Conservation (phyloP, 2,113 vertebrate genomes). For the Lutjanus erythropterus region DNA sequence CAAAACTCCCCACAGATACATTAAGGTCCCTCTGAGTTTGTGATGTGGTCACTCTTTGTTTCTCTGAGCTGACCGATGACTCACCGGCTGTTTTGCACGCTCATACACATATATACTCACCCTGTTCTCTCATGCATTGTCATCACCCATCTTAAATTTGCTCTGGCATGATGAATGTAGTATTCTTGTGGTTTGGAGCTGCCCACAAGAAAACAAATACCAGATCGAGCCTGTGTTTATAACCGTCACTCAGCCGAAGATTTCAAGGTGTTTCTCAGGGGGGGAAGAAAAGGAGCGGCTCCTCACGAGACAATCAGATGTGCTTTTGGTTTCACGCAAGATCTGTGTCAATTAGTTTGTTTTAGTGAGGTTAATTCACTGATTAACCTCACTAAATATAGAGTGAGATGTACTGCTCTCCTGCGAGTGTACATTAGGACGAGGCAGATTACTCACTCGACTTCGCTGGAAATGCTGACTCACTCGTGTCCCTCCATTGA, state of each 20-base stretch:
- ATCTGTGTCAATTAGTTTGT: constrained; percentile 34
- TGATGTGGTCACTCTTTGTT: background rate
- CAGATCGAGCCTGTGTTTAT: constrained; percentile 59
- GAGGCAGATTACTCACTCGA: constrained; percentile 12
- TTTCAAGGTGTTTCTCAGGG: constrained; percentile 58
- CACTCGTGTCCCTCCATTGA: constrained; percentile 27
- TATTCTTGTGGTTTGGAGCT: constrained; percentile 68
- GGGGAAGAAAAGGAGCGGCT: constrained; percentile 13
- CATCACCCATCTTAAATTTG: constrained; percentile 72
- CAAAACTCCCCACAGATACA: background rate
- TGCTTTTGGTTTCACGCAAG: constrained; percentile 18
- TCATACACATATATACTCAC: constrained; percentile 24
- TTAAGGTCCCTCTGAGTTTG: background rate
- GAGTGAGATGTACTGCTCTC: background rate
- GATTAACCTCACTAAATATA: constrained; percentile 30
- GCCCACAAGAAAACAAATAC: constrained; percentile 76
- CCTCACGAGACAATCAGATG: background rate
- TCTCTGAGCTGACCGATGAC: constrained; percentile 41
- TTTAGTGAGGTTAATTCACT: constrained; percentile 37
- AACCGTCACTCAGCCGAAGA: constrained; percentile 52
- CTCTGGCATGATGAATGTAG: constrained; percentile 67
- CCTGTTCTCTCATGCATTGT: constrained; percentile 61
- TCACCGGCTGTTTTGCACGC: constrained; percentile 43
- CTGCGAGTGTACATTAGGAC: background rate
- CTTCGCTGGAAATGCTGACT: constrained; percentile 56